Evolutionary conservation across 2,888 invertebrate species (phyloP).

Genomic region (Pachycephus smyrnensis): DNA sequence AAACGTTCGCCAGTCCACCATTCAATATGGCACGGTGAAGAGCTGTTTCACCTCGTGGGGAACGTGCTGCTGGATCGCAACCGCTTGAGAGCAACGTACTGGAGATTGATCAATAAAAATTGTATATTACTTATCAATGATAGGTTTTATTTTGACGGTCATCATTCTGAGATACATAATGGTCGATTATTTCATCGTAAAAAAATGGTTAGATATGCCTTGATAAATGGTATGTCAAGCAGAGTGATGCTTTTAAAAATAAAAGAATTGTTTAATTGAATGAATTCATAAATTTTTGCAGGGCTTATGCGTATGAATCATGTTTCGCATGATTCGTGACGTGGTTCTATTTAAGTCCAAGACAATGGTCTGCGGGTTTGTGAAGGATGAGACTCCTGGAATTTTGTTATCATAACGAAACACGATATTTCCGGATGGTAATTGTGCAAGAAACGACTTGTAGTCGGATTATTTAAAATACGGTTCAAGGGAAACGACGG

Average conservation of each 20-base stretch:
- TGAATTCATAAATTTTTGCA: background rate
- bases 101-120: conserved; percentile 8
- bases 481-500: background rate
- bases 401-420: background rate
- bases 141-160: background rate
- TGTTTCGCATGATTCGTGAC: background rate
- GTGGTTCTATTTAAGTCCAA: background rate
- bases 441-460: background rate
- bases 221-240: background rate
- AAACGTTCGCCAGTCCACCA: conserved; percentile 47
- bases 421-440: background rate
- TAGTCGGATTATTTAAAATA: background rate
- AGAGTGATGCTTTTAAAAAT: background rate
- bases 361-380: background rate
- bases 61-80: conserved; percentile 58
- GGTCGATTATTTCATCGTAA: background rate
- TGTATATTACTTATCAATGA: background rate
- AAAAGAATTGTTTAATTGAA: background rate
- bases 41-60: conserved; percentile 62
- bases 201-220: background rate
- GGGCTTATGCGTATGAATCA: background rate
- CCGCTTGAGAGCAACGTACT: conserved; percentile 52
- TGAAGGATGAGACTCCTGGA: background rate
- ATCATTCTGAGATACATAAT: background rate
- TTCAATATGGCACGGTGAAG: conserved; percentile 58